Evolutionary conservation across 2,888 invertebrate genomes (phyloP).

Genomic region (Drosophila flavopinicola): DNA sequence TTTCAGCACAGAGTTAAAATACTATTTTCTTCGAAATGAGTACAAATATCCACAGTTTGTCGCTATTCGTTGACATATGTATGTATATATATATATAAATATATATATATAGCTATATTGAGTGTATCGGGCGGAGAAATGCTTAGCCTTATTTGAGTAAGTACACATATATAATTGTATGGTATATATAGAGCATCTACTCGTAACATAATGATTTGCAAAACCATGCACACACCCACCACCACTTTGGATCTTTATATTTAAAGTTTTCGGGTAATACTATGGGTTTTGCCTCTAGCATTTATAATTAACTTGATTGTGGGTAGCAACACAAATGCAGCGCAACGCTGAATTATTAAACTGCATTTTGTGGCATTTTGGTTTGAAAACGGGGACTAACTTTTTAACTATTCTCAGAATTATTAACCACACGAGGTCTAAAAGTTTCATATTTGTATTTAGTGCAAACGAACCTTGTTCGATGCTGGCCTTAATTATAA

Average conservation of each 20-base stretch:
- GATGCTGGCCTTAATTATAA: not conserved
- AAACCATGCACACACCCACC: not conserved
- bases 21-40: too few species aligned
- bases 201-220: constrained; percentile 1
- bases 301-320: constrained; percentile 22
- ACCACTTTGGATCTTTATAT: not conserved
- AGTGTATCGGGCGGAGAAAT: constrained; percentile 15
- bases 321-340: constrained; percentile 18
- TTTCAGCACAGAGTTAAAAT: too few species aligned
- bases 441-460: not conserved
- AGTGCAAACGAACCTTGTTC: not conserved
- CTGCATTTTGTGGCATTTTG: constrained; percentile 19
- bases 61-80: constrained; percentile 27
- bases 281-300: constrained; percentile 9
- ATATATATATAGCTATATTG: not conserved
- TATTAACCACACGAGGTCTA: not conserved
- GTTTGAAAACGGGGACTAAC: constrained; percentile 1
- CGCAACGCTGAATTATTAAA: constrained; percentile 7
- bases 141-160: constrained; percentile 4
- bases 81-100: not conserved
- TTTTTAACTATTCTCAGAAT: constrained; percentile 1
- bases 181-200: not conserved
- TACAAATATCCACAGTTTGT: constrained; percentile 36
- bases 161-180: constrained; percentile 4
- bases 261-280: not conserved